These are phyloP conservation scores for Oenanthe oenanthe DNA, from an alignment of 2,113 vertebrate genomes.

Conservation along the genomic window DNA sequence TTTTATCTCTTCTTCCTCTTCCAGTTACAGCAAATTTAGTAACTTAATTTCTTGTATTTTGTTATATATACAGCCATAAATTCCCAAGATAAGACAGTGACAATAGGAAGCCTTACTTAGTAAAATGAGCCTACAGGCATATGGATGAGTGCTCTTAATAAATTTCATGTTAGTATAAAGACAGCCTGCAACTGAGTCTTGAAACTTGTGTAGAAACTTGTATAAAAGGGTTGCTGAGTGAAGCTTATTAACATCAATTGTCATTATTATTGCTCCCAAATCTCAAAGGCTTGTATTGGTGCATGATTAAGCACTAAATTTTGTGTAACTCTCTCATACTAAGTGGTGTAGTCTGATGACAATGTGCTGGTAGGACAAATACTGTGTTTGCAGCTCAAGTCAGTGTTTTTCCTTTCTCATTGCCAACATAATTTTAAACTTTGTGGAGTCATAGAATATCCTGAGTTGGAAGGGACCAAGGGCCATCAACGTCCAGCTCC, in stretches of 20 bases:
- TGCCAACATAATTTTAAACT: neutral
- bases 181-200: neutral
- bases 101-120: neutral
- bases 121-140: neutral
- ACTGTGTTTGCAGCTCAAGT: neutral
- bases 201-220: neutral
- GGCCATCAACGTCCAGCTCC: neutral
- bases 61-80: neutral
- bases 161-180: neutral
- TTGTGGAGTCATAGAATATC: neutral
- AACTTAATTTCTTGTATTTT: slow-evolving; percentile 16
- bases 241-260: neutral
- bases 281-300: neutral
- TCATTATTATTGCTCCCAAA: neutral
- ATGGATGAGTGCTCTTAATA: neutral
- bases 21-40: slow-evolving; percentile 15
- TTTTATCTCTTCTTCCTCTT: slow-evolving; percentile 18
- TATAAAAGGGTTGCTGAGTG: neutral
- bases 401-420: neutral
- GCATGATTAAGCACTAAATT: neutral
- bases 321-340: neutral
- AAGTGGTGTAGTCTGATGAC: neutral
- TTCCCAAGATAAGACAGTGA: neutral
- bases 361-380: neutral
- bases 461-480: neutral